Conservation (phyloP, 2,113 vertebrate genomes). For the Nyctibius bracteatus region DNA sequence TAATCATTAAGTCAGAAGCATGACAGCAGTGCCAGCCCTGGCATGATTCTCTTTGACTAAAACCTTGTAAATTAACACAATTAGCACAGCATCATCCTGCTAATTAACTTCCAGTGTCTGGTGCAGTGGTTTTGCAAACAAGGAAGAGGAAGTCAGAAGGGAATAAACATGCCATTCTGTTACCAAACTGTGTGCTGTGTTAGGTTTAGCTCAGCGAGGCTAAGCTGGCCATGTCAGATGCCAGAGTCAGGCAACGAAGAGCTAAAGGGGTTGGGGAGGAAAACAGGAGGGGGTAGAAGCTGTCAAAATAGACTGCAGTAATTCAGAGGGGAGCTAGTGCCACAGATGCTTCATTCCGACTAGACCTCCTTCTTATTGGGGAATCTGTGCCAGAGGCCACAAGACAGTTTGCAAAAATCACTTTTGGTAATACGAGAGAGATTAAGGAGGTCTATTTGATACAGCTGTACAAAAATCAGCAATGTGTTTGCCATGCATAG, state of each 20-base stretch:
- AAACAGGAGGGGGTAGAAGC: slow-evolving; percentile 54
- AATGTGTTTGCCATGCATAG: not conserved
- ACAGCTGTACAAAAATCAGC: slow-evolving; percentile 48
- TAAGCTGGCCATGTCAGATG: slow-evolving; percentile 75
- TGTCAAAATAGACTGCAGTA: slow-evolving; percentile 69
- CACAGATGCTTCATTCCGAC: slow-evolving; percentile 73
- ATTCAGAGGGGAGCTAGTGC: slow-evolving; percentile 70
- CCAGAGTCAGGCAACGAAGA: slow-evolving; percentile 69
- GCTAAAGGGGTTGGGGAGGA: slow-evolving; percentile 71
- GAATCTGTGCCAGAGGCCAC: slow-evolving; percentile 74
- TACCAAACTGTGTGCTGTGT: slow-evolving; percentile 79
- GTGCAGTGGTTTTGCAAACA: slow-evolving; percentile 87
- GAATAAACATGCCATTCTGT: slow-evolving; percentile 86
- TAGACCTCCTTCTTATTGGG: slow-evolving; percentile 64
- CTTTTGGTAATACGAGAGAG: slow-evolving; percentile 71
- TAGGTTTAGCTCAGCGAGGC: slow-evolving; percentile 71
- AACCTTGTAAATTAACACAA: slow-evolving; percentile 99
- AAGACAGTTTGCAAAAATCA: slow-evolving; percentile 71
- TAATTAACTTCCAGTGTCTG: slow-evolving; percentile 96
- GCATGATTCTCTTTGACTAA: slow-evolving; percentile 94
- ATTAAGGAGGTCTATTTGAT: slow-evolving; percentile 68
- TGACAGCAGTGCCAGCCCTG: slow-evolving; percentile 91
- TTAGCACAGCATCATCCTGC: slow-evolving; percentile 96
- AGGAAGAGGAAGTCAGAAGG: slow-evolving; percentile 84
- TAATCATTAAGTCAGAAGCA: slow-evolving; percentile 89